Conservation (phyloP, 1,140 invertebrate genomes). For the Heliconius himera region DNA sequence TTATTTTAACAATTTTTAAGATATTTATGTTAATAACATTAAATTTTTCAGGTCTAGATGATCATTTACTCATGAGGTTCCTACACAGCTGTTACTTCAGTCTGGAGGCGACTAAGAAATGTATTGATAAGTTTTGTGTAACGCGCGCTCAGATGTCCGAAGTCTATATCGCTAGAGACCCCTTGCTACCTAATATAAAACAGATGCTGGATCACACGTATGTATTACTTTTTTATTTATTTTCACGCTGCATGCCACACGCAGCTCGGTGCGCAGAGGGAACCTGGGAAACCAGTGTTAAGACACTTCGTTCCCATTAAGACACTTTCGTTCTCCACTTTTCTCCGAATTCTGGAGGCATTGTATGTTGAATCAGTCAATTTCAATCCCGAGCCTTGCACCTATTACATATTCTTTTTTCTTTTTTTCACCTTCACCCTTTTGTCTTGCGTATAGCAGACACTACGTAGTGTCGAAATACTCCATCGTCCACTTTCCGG, state of each 20-base stretch:
- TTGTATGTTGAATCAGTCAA: too few species aligned
- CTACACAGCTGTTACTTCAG: conserved; percentile 81
- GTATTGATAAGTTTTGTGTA: conserved; percentile 84
- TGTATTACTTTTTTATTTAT: conserved; percentile 42
- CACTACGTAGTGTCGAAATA: background rate
- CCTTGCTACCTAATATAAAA: conserved; percentile 75
- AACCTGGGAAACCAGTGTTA: background rate
- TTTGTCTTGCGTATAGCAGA: background rate
- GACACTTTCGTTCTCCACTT: too few species aligned
- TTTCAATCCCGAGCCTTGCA: too few species aligned
- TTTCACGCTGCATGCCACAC: too few species aligned
- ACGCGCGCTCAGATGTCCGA: conserved; percentile 83
- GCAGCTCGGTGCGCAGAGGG: too few species aligned
- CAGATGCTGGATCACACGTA: conserved; percentile 80
- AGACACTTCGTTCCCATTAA: too few species aligned
- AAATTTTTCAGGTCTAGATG: background rate
- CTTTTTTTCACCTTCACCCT: too few species aligned
- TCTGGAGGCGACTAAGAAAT: conserved; percentile 82
- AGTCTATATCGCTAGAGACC: conserved; percentile 84
- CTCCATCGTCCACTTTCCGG: background rate
- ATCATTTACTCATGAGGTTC: conserved; percentile 57
- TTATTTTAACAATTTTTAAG: too few species aligned
- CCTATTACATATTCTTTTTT: too few species aligned
- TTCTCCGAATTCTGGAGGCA: too few species aligned
- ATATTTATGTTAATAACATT: background rate